Conservation (phyloP, 37 sponge, comb jelly and placozoan genomes). For the Ianthella basta region DNA sequence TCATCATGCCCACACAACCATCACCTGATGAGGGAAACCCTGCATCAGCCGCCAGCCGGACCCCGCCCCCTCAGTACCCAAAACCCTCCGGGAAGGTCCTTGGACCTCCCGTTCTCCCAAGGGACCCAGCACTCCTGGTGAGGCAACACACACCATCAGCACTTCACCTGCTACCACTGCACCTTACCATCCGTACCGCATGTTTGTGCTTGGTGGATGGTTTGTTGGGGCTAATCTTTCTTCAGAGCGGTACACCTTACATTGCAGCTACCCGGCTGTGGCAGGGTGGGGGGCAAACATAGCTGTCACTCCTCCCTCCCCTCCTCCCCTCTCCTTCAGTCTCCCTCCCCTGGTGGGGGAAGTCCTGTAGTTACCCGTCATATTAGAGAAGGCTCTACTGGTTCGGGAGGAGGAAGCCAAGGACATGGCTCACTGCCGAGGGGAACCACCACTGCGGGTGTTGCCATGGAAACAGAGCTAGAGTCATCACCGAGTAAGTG, state of each 20-base stretch:
- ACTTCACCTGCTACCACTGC: too few species aligned
- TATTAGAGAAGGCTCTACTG: not conserved
- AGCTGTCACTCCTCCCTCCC: too few species aligned
- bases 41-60: slow-evolving; percentile 17
- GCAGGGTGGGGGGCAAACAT: too few species aligned
- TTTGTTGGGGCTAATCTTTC: too few species aligned
- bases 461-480: not conserved
- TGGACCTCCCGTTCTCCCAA: slow-evolving; percentile 17
- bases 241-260: too few species aligned
- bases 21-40: slow-evolving; percentile 22
- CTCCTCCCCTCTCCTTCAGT: too few species aligned
- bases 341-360: not conserved
- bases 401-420: not conserved
- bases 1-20: not conserved
- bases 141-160: not conserved
- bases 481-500: not conserved
- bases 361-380: not conserved
- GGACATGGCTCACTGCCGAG: not conserved
- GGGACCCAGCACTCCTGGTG: slow-evolving; percentile 9
- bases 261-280: too few species aligned
- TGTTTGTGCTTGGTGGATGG: too few species aligned
- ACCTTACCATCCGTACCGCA: too few species aligned
- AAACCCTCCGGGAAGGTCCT: not conserved
- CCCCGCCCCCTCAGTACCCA: not conserved
- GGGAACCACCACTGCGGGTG: not conserved